Percentiles rank a stretch among this genome's conserved stretches.
phyloP scores from a whole-genome alignment of 2,888 invertebrate species.

The Elmis aenea region DNA sequence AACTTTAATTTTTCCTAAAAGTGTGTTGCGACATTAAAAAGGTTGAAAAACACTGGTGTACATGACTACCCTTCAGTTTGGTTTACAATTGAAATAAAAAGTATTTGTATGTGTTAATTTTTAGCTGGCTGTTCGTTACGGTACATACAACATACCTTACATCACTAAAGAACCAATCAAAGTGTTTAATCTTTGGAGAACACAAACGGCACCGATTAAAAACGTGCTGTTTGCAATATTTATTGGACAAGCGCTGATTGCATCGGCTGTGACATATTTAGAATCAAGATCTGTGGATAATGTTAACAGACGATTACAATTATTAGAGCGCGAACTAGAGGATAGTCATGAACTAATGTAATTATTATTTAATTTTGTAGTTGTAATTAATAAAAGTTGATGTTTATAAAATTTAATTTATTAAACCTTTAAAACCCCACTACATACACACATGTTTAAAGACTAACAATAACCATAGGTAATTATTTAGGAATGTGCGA shows the following conservation, averaged over 20 bases:
- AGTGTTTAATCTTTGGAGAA: slow-evolving; percentile 50
- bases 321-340: slow-evolving; percentile 13
- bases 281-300: slow-evolving; percentile 52
- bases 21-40: too few relatives aligned
- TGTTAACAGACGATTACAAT: slow-evolving; percentile 43
- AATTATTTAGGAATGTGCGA: too few relatives aligned
- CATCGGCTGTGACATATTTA: slow-evolving; percentile 57
- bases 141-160: slow-evolving; percentile 61
- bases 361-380: too few relatives aligned
- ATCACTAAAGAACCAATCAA: slow-evolving; percentile 53
- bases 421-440: slow-evolving; percentile 38
- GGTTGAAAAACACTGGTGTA: background rate
- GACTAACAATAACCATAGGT: slow-evolving; percentile 28
- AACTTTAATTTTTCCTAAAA: too few relatives aligned
- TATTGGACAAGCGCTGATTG: slow-evolving; percentile 51
- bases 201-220: slow-evolving; percentile 52
- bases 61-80: too few relatives aligned
- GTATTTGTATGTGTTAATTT: slow-evolving; percentile 31
- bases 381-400: background rate
- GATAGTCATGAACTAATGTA: slow-evolving; percentile 4
- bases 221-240: slow-evolving; percentile 49
- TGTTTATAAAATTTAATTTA: slow-evolving; percentile 26
- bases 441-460: slow-evolving; percentile 34
- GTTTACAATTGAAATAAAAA: too few relatives aligned
- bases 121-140: slow-evolving; percentile 58